Conservation (phyloP, 2,113 vertebrate genomes). For the Pluvialis apricaria region DNA sequence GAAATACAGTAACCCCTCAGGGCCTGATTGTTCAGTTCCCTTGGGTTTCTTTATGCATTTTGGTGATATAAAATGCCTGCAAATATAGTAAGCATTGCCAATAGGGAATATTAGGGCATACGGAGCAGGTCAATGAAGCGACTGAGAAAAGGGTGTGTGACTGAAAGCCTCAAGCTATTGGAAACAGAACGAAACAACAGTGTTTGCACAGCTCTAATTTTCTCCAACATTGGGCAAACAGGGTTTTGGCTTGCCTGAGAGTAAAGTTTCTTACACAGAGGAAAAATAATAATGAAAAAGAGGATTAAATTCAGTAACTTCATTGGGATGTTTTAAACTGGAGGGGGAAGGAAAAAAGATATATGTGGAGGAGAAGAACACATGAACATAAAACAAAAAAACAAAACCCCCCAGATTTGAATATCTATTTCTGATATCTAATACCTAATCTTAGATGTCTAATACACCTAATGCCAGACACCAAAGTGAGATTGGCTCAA, state of each 20-base stretch:
- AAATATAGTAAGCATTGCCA: neutral
- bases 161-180: conserved; percentile 3
- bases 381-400: neutral
- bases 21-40: neutral
- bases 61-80: neutral
- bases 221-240: neutral
- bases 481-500: neutral
- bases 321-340: neutral
- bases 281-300: neutral
- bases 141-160: conserved; percentile 11
- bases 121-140: neutral
- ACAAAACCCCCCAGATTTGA: neutral
- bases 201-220: neutral
- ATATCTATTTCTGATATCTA: neutral
- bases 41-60: neutral
- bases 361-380: neutral
- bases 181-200: neutral
- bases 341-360: rapidly evolving
- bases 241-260: neutral
- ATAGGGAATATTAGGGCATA: conserved; percentile 17
- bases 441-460: neutral
- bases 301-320: neutral
- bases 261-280: neutral
- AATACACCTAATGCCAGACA: neutral
- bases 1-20: neutral